Base-by-base conservation (phyloP, 2,113 vertebrate species). In the Gadus macrocephalus region DNA sequence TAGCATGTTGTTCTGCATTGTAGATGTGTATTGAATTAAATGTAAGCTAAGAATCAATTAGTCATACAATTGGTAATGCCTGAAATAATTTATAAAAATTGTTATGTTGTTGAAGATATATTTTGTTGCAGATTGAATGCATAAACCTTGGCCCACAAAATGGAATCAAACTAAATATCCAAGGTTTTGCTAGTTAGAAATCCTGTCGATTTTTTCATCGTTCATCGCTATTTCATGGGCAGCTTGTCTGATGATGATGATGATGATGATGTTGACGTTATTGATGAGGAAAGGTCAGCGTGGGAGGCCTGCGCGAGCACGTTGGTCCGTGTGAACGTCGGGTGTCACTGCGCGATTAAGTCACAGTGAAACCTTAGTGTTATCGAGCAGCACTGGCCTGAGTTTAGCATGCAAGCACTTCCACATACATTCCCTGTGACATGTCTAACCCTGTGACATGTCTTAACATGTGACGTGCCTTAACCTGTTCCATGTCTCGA, bases 281-380 rank as follows among this genome's bases (percentile, higher is more conserved):
- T 19, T 64, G 9, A 35, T 61, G 59, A 38, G 68, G 67, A 79
- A 77, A 77, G 73, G 67, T 78, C 76, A 76, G 68, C 8, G 70
- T 73, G 62, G 69, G 69, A 68, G 35, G 74, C 5, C n/a, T n/a
- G n/a, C 22, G 19, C 19, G 42, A 19, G 19, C 16, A n/a, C 17
- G n/a, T 49, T 53, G 17, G 38, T 53, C n/a, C 25, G 65, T 6
- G 65, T 66, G n/a, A 20, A 19, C 56, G 53, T 16, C 8, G 25
- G 25, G 53, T 58, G 53, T 71, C 56, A 4, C 6, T 11, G 3
- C 67, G 69, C 73, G 72, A 71, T 69, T 20, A 76, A 69, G 75
- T 80, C 42, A 12, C 42, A 9, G 42, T 49, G 42, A 49, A 49
- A 49, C 42, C 42, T 49, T 9, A 14, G 42, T 49, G 42, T 49